Conservation (phyloP, 2,113 vertebrate species). For the Eulemur macaco region DNA sequence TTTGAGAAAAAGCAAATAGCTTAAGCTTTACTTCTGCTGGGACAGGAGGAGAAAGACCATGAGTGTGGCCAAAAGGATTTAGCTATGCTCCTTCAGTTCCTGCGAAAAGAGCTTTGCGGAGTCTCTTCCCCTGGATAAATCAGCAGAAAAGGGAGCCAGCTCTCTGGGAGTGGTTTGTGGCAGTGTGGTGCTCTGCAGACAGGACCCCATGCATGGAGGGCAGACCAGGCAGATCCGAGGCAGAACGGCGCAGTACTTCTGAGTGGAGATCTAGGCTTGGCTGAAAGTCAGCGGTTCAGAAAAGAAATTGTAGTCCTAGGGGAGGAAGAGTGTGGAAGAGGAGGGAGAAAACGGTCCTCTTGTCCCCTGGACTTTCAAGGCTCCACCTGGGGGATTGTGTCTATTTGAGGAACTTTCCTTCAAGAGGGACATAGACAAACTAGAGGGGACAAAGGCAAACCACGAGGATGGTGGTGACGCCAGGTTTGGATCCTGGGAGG, state of each 20-base stretch:
- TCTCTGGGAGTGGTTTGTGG: not conserved
- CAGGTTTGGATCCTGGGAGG: no score
- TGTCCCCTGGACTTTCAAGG: not conserved
- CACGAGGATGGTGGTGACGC: not conserved
- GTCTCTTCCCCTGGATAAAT: not conserved
- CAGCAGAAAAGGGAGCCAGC: not conserved
- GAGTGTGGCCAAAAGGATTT: not conserved
- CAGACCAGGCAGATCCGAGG: not conserved
- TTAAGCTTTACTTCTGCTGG: not conserved
- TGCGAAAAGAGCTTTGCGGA: fast-evolving
- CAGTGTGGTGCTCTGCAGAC: not conserved
- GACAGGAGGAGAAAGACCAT: not conserved
- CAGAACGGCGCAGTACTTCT: not conserved
- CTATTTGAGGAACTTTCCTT: not conserved
- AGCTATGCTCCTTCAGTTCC: not conserved
- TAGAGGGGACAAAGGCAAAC: not conserved
- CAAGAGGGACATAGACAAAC: not conserved
- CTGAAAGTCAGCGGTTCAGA: not conserved
- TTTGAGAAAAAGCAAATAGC: not conserved
- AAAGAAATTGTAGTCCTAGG: not conserved
- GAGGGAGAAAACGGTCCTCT: not conserved
- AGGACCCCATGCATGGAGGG: fast-evolving
- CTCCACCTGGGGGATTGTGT: no score
- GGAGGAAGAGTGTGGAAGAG: not conserved
- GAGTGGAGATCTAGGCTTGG: not conserved